Evolutionary conservation across 2,113 vertebrate species (phyloP).

Genomic region (Sapajus apella): DNA sequence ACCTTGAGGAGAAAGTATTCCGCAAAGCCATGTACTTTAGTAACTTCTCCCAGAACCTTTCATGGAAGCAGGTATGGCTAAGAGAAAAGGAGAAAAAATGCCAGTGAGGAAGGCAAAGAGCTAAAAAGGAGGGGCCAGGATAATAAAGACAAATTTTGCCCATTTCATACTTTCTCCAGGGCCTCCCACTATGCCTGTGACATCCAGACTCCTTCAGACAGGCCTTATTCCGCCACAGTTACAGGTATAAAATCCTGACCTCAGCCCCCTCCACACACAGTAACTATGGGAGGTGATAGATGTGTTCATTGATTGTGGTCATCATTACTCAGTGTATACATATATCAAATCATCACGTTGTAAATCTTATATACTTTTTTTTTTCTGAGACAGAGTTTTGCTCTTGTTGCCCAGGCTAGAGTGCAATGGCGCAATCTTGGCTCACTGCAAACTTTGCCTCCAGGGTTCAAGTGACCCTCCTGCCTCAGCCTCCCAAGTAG

Average conservation of each 20-base stretch:
- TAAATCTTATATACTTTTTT: background rate
- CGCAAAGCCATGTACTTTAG: background rate
- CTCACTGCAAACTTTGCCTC: too few relatives aligned
- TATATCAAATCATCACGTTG: background rate
- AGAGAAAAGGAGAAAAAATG: background rate
- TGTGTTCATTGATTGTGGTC: background rate
- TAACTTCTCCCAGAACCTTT: background rate
- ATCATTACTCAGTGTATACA: background rate
- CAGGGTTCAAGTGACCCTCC: too few relatives aligned
- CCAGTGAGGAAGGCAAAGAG: background rate
- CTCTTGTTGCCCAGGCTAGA: too few relatives aligned
- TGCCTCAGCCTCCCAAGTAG: too few relatives aligned
- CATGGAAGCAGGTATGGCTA: background rate
- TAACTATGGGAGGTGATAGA: background rate
- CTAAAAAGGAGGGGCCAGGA: accelerated
- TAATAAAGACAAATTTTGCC: background rate
- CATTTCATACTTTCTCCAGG: background rate
- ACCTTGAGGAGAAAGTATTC: background rate
- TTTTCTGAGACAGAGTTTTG: background rate
- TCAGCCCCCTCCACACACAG: background rate
- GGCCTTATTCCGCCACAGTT: background rate
- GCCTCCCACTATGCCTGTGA: background rate
- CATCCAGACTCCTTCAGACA: background rate
- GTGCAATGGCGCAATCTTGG: too few relatives aligned
- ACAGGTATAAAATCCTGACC: background rate